Evolutionary conservation across 2,797 vertebrate species (phyloP).

Genomic region (Poliocrania exsul): DNA sequence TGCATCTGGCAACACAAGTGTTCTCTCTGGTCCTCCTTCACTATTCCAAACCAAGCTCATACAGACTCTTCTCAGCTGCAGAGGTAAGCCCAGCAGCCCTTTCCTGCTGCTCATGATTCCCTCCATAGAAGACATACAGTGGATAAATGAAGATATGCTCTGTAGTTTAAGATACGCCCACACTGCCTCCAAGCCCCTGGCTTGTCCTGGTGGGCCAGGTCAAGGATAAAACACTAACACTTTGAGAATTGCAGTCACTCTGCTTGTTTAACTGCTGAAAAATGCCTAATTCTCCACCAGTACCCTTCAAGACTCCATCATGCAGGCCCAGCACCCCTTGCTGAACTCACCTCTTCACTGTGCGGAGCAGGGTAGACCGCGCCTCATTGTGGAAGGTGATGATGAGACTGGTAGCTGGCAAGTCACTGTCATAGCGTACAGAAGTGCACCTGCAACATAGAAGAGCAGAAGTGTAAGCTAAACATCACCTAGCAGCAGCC

Average conservation of each 20-base stretch:
- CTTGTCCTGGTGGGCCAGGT: neutral
- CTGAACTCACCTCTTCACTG: conserved; percentile 88
- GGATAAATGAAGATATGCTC: neutral
- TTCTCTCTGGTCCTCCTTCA: neutral
- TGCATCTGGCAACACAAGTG: neutral
- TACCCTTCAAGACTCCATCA: neutral
- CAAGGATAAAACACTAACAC: neutral
- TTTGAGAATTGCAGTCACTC: neutral
- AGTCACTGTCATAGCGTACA: conserved; percentile 85
- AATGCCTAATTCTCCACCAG: neutral
- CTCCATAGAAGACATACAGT: accelerated
- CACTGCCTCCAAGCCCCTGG: neutral
- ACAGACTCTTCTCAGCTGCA: neutral
- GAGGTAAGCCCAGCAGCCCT: neutral
- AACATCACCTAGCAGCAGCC: neutral
- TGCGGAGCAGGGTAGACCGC: conserved; percentile 93
- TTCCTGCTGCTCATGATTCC: neutral
- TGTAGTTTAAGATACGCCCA: neutral
- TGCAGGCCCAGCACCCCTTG: accelerated
- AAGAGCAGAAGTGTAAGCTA: neutral
- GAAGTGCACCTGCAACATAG: conserved; percentile 85
- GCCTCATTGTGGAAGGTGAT: conserved; percentile 99
- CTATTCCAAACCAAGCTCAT: neutral
- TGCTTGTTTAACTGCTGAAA: neutral
- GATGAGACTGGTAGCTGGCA: conserved; percentile 91